Evolutionary conservation across 2,888 invertebrate species (phyloP).

Genomic region (Gortyna flavago): DNA sequence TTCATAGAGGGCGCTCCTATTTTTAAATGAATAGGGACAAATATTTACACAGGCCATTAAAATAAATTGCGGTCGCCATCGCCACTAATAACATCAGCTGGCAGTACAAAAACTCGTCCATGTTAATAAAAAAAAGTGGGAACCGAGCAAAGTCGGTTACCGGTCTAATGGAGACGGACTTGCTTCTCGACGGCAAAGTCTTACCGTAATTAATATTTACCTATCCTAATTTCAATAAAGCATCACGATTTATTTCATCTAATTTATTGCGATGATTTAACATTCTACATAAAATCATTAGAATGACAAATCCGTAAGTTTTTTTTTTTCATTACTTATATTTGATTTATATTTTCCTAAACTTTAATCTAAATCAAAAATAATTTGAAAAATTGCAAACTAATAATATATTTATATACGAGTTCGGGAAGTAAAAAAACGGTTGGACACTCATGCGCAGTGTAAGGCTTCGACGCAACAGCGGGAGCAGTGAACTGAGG

Average conservation of each 20-base stretch:
- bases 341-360: background rate
- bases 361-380: conserved; percentile 6
- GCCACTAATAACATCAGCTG: conserved; percentile 75
- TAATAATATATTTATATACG: conserved; percentile 51
- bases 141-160: conserved; percentile 54
- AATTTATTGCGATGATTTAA: conserved; percentile 7
- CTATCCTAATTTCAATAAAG: conserved; percentile 28
- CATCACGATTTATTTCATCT: conserved; percentile 1
- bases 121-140: conserved; percentile 59
- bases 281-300: background rate
- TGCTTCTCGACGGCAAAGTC: conserved; percentile 28
- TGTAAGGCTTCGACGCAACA: conserved; percentile 79
- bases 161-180: conserved; percentile 61
- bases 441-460: conserved; percentile 62
- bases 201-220: conserved; percentile 51
- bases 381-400: conserved; percentile 11
- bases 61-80: conserved; percentile 73
- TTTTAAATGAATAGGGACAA: conserved; percentile 67
- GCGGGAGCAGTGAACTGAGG: conserved; percentile 87
- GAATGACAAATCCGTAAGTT: background rate
- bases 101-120: conserved; percentile 74
- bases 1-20: conserved; percentile 61
- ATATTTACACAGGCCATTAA: conserved; percentile 77
- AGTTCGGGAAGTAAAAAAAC: conserved; percentile 64
- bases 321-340: background rate